Evolutionary conservation across 2,797 vertebrate species (phyloP), one percentile per base, ranked within the genome.

Genomic region (Chanos chanos): DNA sequence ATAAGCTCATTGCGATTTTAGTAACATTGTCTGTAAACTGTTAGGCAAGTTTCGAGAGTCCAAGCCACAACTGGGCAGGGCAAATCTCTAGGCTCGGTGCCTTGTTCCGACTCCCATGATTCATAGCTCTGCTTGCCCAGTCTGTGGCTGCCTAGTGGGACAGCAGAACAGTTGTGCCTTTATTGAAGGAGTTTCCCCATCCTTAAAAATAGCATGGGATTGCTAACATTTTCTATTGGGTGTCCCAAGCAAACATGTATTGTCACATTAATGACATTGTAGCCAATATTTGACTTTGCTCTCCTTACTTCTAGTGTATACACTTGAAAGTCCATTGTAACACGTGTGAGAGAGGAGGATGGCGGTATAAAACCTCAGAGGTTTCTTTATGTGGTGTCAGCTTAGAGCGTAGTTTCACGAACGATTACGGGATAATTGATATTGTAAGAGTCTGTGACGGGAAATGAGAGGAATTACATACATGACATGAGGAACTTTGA

Each of bases 381-480:
- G n/a, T n/a, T n/a, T n/a, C n/a, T n/a, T n/a, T n/a, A n/a, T n/a
- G n/a, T n/a, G n/a, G n/a, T n/a, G n/a, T n/a, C n/a, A n/a, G n/a
- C n/a, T n/a, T n/a, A n/a, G n/a, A n/a, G n/a, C n/a, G n/a, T n/a
- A n/a, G n/a, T n/a, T n/a, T n/a, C n/a, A n/a, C n/a, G n/a, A n/a
- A n/a, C n/a, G n/a, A n/a, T n/a, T n/a, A n/a, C n/a, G n/a, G n/a
- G n/a, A n/a, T n/a, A n/a, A n/a, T n/a, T n/a, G n/a, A n/a, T n/a
- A n/a, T n/a, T n/a, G n/a, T n/a, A n/a, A n/a, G n/a, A n/a, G n/a
- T n/a, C n/a, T n/a, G n/a, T n/a, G n/a, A n/a, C n/a, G n/a, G n/a
- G n/a, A n/a, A n/a, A n/a, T n/a, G n/a, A 24, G 39, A 44, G 48
- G 59, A 68, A 58, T 50, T 47, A 48, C 12, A 57, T 36, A 44